Percentiles rank a stretch among this genome's conserved stretches.
These are phyloP conservation scores for Tenthredo livida DNA, from an alignment of 2,888 invertebrate species.

Conservation along the genomic window DNA sequence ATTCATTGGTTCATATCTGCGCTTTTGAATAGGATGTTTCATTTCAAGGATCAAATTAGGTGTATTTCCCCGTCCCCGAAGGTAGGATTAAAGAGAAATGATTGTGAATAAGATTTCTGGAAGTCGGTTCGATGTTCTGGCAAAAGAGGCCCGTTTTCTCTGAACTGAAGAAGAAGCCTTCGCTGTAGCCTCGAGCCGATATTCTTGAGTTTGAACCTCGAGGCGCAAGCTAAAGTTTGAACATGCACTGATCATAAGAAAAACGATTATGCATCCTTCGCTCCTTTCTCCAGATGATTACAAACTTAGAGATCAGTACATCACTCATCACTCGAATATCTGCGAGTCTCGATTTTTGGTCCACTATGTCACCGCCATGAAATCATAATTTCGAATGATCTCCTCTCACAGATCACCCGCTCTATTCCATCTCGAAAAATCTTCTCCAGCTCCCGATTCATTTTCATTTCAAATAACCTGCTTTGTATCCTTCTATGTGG, in stretches of 20 bases:
- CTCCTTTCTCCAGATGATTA: background rate
- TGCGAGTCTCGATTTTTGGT: too few relatives aligned
- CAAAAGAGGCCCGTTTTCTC: slow-evolving; percentile 49
- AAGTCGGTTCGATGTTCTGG: slow-evolving; percentile 49
- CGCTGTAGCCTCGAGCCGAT: background rate
- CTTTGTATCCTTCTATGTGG: background rate
- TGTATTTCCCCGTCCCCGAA: background rate
- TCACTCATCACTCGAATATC: background rate
- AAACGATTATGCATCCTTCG: background rate
- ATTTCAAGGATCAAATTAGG: background rate
- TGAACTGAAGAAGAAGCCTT: slow-evolving; percentile 36
- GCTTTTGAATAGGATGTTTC: background rate
- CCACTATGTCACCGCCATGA: background rate
- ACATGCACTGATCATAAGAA: background rate
- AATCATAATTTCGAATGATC: background rate
- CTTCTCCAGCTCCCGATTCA: background rate
- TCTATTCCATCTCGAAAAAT: background rate
- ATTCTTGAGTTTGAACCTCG: background rate
- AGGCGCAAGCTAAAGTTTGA: background rate
- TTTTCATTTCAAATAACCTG: background rate
- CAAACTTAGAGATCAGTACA: background rate
- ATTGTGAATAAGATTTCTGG: slow-evolving; percentile 44
- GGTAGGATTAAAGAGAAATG: background rate
- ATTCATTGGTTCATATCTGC: background rate
- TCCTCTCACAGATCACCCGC: background rate